Percentiles rank a stretch among this genome's conserved stretches.
phyloP scores from a whole-genome alignment of 2,888 invertebrate species.

The Pyrgus malvae region DNA sequence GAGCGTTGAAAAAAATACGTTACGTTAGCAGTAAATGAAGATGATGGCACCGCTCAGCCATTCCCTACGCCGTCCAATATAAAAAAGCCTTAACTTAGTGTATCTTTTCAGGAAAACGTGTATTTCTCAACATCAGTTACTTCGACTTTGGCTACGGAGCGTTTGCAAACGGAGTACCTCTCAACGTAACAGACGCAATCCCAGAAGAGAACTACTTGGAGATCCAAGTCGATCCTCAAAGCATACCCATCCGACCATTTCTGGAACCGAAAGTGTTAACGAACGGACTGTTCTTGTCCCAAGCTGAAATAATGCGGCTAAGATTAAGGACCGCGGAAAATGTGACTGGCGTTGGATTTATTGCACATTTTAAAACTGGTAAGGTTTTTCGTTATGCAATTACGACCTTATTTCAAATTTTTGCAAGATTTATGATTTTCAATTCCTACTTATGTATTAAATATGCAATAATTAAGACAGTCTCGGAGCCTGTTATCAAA shows the following conservation, averaged over 20 bases:
- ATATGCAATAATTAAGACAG: too few species aligned
- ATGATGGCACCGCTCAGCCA: too few species aligned
- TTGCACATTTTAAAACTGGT: slow-evolving; percentile 85
- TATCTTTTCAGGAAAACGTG: slow-evolving; percentile 77
- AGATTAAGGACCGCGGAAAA: slow-evolving; percentile 84
- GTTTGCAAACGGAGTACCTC: slow-evolving; percentile 63
- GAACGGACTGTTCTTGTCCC: slow-evolving; percentile 86
- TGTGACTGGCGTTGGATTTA: slow-evolving; percentile 85
- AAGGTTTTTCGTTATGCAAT: slow-evolving; percentile 45
- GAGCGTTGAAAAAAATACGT: too few species aligned
- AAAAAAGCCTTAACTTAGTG: too few species aligned
- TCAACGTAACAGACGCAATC: slow-evolving; percentile 52
- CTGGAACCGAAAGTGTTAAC: slow-evolving; percentile 78
- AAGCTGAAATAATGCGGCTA: slow-evolving; percentile 83
- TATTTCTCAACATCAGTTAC: slow-evolving; percentile 86
- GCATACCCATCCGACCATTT: slow-evolving; percentile 81
- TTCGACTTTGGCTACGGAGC: slow-evolving; percentile 79
- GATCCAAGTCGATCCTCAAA: slow-evolving; percentile 81
- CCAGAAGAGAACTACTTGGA: slow-evolving; percentile 73
- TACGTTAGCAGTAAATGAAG: too few species aligned
- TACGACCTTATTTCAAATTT: too few species aligned
- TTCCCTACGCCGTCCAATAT: too few species aligned
- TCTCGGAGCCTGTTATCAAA: too few species aligned
- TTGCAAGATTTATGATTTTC: too few species aligned
- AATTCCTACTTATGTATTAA: too few species aligned